These are phyloP conservation scores for Napeogenes sylphis DNA, from an alignment of 2,888 invertebrate species.

Conservation along the genomic window DNA sequence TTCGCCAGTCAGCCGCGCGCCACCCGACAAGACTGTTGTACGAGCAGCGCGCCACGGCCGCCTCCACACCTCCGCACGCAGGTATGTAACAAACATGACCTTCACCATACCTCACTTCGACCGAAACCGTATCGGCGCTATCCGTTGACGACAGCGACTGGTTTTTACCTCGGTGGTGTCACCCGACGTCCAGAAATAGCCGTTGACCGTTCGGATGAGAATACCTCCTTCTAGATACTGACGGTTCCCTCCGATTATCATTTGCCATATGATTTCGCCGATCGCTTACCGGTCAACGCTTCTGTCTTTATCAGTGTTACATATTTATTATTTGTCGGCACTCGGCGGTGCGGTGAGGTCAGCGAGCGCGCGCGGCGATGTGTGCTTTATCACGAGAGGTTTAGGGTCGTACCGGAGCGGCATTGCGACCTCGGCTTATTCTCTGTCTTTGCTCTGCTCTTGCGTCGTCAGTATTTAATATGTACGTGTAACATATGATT, in stretches of 20 bases:
- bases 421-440: conserved; percentile 58
- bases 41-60: conserved; percentile 47
- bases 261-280: conserved; percentile 66
- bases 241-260: conserved; percentile 42
- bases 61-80: conserved; percentile 52
- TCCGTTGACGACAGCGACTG: conserved; percentile 25
- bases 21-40: conserved; percentile 68
- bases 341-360: conserved; percentile 71
- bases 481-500: conserved; percentile 24
- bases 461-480: conserved; percentile 60
- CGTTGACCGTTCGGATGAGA: conserved; percentile 44
- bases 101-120: conserved; percentile 33
- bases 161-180: conserved; percentile 33
- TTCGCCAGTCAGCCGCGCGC: conserved; percentile 73
- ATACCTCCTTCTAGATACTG: conserved; percentile 38
- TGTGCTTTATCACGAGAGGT: conserved; percentile 68
- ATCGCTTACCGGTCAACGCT: conserved; percentile 72
- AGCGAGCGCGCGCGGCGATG: conserved; percentile 62
- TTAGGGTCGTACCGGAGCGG: conserved; percentile 61
- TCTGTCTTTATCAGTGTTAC: conserved; percentile 76
- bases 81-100: conserved; percentile 66
- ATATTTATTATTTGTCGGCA: conserved; percentile 75
- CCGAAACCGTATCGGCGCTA: conserved; percentile 18
- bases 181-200: conserved; percentile 49
- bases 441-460: conserved; percentile 67